Conservation (phyloP, 2,888 invertebrate genomes). For the Macropis europaea region DNA sequence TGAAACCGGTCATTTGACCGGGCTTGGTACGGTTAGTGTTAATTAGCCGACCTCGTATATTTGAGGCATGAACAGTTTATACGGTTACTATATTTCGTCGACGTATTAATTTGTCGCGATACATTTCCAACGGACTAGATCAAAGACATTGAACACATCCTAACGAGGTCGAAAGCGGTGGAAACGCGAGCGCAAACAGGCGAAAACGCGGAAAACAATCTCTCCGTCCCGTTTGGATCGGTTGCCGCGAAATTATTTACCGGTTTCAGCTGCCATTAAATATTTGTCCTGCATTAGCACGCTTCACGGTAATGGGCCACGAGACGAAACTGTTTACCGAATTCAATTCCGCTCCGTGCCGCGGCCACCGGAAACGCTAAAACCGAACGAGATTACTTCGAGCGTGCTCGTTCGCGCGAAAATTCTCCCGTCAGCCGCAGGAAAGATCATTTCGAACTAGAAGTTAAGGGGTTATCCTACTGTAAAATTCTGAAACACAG, state of each 20-base stretch:
- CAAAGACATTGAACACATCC: no score
- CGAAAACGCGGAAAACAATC: neutral
- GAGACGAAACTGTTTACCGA: constrained; percentile 51
- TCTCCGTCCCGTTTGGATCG: neutral
- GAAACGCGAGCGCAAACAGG: neutral
- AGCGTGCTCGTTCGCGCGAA: constrained; percentile 1
- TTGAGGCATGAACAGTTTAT: no score
- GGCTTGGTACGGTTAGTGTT: no score
- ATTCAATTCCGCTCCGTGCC: constrained; percentile 44
- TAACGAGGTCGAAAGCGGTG: neutral
- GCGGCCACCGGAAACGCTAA: constrained; percentile 17
- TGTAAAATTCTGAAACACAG: no score
- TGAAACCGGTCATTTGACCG: no score
- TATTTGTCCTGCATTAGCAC: constrained; percentile 50
- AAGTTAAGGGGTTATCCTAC: neutral
- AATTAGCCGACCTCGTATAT: no score
- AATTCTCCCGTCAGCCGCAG: neutral
- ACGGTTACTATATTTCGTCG: no score
- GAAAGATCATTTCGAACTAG: neutral
- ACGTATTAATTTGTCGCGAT: no score
- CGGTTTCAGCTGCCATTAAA: constrained; percentile 34
- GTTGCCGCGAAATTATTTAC: constrained; percentile 21
- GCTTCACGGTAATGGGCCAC: constrained; percentile 34
- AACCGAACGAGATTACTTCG: constrained; percentile 15
- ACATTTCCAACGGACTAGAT: no score